Conservation (phyloP, 1,140 invertebrate genomes). For the Polyergus mexicanus region DNA sequence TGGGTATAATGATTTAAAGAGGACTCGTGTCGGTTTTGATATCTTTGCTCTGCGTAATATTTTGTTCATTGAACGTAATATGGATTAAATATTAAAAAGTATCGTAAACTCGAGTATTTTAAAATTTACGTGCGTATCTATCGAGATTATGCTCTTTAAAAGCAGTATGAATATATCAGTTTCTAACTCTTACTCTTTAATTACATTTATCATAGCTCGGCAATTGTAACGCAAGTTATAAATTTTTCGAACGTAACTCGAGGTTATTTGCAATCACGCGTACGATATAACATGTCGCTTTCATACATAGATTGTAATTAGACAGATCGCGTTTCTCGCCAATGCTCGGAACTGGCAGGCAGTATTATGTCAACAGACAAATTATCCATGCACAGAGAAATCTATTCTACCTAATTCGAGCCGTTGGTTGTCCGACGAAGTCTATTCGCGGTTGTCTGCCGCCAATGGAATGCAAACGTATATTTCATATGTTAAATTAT, state of each 20-base stretch:
- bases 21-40: no score
- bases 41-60: neutral
- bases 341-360: slow-evolving; percentile 20
- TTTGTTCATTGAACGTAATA: neutral
- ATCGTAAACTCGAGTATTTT: slow-evolving; percentile 8
- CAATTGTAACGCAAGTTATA: slow-evolving; percentile 15
- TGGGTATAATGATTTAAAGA: no score
- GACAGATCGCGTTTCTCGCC: slow-evolving; percentile 26
- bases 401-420: slow-evolving; percentile 41
- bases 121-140: neutral
- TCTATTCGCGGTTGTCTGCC: slow-evolving; percentile 47
- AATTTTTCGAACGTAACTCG: neutral
- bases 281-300: slow-evolving; percentile 1
- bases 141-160: neutral
- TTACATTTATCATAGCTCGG: neutral
- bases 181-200: neutral
- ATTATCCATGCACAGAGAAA: slow-evolving; percentile 40
- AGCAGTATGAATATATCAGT: neutral
- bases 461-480: slow-evolving; percentile 32
- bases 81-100: neutral
- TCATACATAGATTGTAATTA: slow-evolving; percentile 40
- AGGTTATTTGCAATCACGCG: neutral
- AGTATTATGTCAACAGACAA: slow-evolving; percentile 33
- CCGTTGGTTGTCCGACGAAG: slow-evolving; percentile 24
- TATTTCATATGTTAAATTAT: slow-evolving; percentile 62